Evolutionary conservation across 2,888 invertebrate genomes (phyloP), one percentile per base, ranked within the genome.

Genomic region (Acrobasis repandana): DNA sequence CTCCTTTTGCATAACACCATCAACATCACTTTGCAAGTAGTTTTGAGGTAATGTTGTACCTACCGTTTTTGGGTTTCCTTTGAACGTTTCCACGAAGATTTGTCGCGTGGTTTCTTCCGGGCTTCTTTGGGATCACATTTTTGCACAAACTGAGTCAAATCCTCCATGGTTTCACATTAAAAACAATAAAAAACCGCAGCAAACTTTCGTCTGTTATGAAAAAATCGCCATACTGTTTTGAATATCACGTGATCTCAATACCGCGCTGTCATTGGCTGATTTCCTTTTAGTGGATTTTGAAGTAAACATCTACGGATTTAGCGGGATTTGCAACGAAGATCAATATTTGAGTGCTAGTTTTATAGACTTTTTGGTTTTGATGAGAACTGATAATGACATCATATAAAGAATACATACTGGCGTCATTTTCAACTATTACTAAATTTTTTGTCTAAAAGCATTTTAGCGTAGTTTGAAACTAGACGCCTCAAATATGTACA

Each of bases 71-170:
- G 18, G 36, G 18, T 20, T 33, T 56, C 43, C 38, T 18, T 18
- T 18, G 36, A 38, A 56, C 56, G 56, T 56, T 56, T 56, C 43
- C 56, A 56, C 16, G 20, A 38, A 38, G 56, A 33, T n/a, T 33
- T 33, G 36, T 54, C 54, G 34, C 10, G 28, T 54, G 28, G 28
- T 36, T 15, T 54, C 34, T 54, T 54, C 36, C 54, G 11, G 28
- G 54, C 28, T 34, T 54, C n/a, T 54, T 54, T 54, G 15, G 54
- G 54, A 54, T 56, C 43, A 56, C 43, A 56, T 56, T 56, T 56
- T 56, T 38, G 38, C 36, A 56, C 38, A 15, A 11, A 6, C 8
- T 14, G 18, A 38, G 33, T 33, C 18, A 36, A 33, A 38, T 56
- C 56, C 38, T 43, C 20, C 43, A 56, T 56, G 34, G 34, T 34